These are phyloP conservation scores for Yoshiicerus persimilis DNA, from an alignment of 1,140 invertebrate species.

Conservation along the genomic window DNA sequence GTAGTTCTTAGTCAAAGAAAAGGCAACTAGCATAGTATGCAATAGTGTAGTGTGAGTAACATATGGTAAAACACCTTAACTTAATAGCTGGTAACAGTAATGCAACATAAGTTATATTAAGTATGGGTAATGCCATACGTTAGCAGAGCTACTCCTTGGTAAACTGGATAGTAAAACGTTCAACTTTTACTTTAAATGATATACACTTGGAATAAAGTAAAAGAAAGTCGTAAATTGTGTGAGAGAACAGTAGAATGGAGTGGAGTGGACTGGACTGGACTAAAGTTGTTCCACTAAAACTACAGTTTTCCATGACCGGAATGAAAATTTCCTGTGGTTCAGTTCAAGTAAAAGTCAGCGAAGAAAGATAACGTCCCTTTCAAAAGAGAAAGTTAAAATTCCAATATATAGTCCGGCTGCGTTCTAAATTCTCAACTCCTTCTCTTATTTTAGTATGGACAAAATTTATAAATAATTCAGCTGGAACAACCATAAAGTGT, in stretches of 20 bases:
- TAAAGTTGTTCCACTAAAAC: neutral
- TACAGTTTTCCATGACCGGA: neutral
- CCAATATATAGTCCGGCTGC: neutral
- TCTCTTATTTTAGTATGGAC: neutral
- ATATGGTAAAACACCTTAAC: neutral
- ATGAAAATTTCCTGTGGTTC: neutral
- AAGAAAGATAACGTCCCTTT: neutral
- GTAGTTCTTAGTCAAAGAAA: neutral
- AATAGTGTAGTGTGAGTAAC: neutral
- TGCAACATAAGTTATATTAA: neutral
- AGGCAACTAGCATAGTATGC: neutral
- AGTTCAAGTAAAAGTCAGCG: neutral
- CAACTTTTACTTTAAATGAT: neutral
- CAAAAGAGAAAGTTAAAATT: neutral
- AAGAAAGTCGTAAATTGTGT: neutral
- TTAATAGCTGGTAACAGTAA: neutral
- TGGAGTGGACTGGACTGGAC: neutral
- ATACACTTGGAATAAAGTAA: neutral
- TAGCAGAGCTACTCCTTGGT: neutral
- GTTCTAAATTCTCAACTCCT: neutral
- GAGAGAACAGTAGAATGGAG: neutral
- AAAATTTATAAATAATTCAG: constrained; percentile 13
- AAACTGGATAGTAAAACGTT: neutral
- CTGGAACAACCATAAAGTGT: neutral
- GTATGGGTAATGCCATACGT: neutral